A percentile compares a stretch with the other conserved stretches of the same genome.
Evolutionary conservation across 2,797 vertebrate species (phyloP).

Genomic region (Notolepis coatsorum): DNA sequence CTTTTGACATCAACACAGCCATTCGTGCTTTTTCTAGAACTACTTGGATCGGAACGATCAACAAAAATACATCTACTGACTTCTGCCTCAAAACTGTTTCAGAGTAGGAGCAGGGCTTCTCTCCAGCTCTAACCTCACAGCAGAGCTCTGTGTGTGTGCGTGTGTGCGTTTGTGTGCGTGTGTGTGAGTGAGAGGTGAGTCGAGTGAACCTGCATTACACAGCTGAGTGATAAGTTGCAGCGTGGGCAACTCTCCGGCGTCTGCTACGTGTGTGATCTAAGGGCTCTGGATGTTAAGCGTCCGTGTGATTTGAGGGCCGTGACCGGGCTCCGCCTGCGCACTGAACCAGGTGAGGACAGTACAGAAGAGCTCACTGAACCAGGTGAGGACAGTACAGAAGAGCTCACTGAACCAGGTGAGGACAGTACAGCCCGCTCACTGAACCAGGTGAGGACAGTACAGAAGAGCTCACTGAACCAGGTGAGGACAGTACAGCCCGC

Average conservation of each 20-base stretch:
- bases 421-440: too few relatives aligned
- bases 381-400: background rate
- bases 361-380: background rate
- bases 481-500: too few relatives aligned
- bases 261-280: background rate
- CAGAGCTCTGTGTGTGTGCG: background rate
- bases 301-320: constrained; percentile 6
- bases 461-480: too few relatives aligned
- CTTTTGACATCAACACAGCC: background rate
- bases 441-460: too few relatives aligned
- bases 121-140: background rate
- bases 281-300: background rate
- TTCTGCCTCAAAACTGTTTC: background rate
- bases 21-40: background rate
- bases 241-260: background rate
- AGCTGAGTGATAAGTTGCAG: constrained; percentile 10
- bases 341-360: background rate
- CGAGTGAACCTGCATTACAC: constrained; percentile 1
- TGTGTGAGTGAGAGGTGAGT: background rate
- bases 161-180: background rate
- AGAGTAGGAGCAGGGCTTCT: background rate
- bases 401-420: too few relatives aligned
- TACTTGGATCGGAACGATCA: background rate
- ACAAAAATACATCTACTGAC: background rate
- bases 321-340: constrained; percentile 8